A percentile compares a stretch with the other conserved stretches of the same genome.
phyloP scores from a whole-genome alignment of 2,888 invertebrate genomes.

The Seira sanloemensis region DNA sequence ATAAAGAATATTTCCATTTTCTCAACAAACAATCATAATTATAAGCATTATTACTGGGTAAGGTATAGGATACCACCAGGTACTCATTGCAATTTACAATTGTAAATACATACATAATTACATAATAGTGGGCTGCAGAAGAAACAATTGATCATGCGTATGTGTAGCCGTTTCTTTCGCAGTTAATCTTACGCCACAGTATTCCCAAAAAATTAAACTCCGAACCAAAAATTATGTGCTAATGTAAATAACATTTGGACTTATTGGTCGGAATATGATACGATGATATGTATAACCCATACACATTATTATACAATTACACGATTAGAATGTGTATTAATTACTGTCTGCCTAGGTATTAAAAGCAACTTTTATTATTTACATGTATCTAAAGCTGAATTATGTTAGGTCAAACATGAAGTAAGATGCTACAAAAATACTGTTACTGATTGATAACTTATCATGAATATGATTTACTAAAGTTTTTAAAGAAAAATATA shows the following conservation, averaged over 20 bases:
- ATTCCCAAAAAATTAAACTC: not conserved
- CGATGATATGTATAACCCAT: not conserved
- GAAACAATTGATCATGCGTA: not conserved
- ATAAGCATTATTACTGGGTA: not conserved
- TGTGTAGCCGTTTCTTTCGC: not conserved
- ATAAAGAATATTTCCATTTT: conserved; percentile 1
- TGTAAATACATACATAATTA: not conserved
- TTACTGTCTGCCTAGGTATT: too few species aligned
- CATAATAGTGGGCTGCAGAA: not conserved
- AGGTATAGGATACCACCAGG: not conserved
- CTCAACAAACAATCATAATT: not conserved
- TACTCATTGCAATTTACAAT: not conserved
- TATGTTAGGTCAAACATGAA: too few species aligned
- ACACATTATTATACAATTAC: too few species aligned
- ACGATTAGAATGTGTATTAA: too few species aligned
- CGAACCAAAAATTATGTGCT: not conserved
- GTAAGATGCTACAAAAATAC: too few species aligned
- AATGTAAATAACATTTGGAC: not conserved
- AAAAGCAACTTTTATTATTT: too few species aligned
- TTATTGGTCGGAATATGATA: too few species aligned
- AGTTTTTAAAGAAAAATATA: too few species aligned
- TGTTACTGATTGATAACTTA: too few species aligned
- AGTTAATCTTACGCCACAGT: not conserved
- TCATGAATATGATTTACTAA: too few species aligned
- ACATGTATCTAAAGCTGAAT: too few species aligned